These are phyloP conservation scores for Parazoanthus darwini DNA, from an alignment of 92 coral and sea anemone genomes.

Conservation along the genomic window DNA sequence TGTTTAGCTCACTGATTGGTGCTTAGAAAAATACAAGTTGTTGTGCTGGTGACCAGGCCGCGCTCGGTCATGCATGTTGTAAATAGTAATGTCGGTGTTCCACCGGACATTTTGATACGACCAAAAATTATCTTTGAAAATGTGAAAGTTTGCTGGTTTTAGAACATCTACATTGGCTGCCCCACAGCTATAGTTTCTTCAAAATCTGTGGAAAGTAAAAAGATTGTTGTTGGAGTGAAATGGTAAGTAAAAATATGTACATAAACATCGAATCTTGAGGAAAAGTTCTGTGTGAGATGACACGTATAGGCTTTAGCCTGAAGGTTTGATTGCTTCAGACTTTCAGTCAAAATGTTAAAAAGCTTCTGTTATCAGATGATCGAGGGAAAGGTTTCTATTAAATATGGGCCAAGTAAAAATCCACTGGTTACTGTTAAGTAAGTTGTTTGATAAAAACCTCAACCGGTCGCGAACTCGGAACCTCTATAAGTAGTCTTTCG, in stretches of 20 bases:
- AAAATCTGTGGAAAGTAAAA: neutral
- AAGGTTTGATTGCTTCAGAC: neutral
- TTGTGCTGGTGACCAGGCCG: conserved; percentile 22
- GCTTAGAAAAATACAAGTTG: neutral
- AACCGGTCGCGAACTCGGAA: no score
- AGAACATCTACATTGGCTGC: neutral
- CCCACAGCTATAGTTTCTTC: neutral
- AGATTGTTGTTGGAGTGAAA: neutral
- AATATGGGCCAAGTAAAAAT: neutral
- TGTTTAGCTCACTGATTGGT: conserved; percentile 3
- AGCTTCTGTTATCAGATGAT: neutral
- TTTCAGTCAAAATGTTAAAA: neutral
- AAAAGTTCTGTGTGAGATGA: neutral
- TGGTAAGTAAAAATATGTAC: conserved; percentile 25
- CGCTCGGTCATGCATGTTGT: conserved; percentile 37
- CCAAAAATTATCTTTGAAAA: neutral
- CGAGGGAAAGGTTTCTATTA: neutral
- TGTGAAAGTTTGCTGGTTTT: conserved; percentile 11
- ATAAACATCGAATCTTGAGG: neutral
- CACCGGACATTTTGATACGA: conserved; percentile 34
- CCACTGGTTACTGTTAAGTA: neutral
- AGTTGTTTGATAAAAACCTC: no score
- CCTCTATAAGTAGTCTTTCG: neutral
- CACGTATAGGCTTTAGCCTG: neutral
- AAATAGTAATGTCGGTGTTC: conserved; percentile 4